phyloP scores from a whole-genome alignment of 2,888 invertebrate species.

The Eristalis tenax region DNA sequence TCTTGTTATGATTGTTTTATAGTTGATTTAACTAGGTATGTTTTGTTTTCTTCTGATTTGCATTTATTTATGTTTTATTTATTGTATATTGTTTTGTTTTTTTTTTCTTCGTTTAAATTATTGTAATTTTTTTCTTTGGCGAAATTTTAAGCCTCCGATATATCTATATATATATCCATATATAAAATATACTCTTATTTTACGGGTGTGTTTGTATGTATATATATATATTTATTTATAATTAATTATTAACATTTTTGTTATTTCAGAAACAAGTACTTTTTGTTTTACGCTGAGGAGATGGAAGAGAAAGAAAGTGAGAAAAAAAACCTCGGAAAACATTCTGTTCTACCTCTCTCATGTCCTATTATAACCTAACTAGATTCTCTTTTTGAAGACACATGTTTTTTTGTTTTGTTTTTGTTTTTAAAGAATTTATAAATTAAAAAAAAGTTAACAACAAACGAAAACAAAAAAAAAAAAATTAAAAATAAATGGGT shows the following conservation, averaged over 20 bases:
- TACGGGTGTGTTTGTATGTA: slow-evolving; percentile 29
- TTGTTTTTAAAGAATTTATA: slow-evolving; percentile 9
- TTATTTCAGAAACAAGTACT: slow-evolving; percentile 29
- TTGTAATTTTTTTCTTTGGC: slow-evolving; percentile 70
- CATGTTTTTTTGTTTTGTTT: neutral
- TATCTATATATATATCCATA: slow-evolving; percentile 67
- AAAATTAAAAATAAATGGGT: slow-evolving; percentile 15
- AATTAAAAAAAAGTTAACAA: slow-evolving; percentile 66
- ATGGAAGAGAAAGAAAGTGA: neutral
- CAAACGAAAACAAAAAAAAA: slow-evolving; percentile 28
- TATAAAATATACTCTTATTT: slow-evolving; percentile 66
- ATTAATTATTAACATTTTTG: slow-evolving; percentile 60
- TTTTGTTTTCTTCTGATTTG: slow-evolving; percentile 30
- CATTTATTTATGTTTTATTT: slow-evolving; percentile 31
- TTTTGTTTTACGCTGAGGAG: slow-evolving; percentile 32
- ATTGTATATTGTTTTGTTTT: slow-evolving; percentile 49
- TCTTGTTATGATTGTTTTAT: neutral
- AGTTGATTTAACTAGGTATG: slow-evolving; percentile 10
- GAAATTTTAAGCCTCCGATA: slow-evolving; percentile 72
- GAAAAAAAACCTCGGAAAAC: slow-evolving; percentile 2
- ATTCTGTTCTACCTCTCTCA: neutral
- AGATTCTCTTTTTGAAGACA: slow-evolving; percentile 14
- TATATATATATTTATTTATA: slow-evolving; percentile 41
- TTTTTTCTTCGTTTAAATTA: slow-evolving; percentile 53
- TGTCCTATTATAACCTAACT: neutral